Conservation (phyloP, 2,113 vertebrate species). For the Syngnathus scovelli region DNA sequence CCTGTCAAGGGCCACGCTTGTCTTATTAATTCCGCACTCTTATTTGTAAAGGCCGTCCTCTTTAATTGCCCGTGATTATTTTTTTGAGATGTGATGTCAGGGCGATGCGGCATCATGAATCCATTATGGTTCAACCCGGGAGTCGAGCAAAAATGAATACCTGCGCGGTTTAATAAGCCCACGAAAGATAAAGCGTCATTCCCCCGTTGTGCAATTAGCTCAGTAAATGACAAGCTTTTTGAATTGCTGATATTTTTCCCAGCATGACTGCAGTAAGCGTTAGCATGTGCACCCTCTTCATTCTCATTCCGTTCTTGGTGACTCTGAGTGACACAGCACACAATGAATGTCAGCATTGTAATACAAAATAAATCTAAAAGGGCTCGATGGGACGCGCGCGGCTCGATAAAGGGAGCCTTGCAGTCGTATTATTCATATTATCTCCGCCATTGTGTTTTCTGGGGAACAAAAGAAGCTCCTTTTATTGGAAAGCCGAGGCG, state of each 20-base stretch:
- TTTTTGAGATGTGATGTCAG: slow-evolving; percentile 12
- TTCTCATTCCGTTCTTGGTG: slow-evolving; percentile 8
- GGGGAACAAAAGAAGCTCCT: slow-evolving; percentile 18
- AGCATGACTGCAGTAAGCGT: slow-evolving; percentile 16
- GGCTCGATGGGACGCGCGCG: slow-evolving; percentile 16
- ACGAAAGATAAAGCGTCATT: slow-evolving; percentile 37
- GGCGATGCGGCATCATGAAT: not conserved
- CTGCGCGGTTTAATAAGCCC: slow-evolving; percentile 51
- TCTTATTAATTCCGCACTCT: slow-evolving; percentile 25
- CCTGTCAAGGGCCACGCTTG: slow-evolving; percentile 2
- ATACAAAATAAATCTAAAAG: slow-evolving; percentile 26
- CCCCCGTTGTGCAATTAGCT: slow-evolving; percentile 53
- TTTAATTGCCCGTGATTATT: slow-evolving; percentile 16
- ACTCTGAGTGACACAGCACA: slow-evolving; percentile 2
- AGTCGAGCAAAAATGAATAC: slow-evolving; percentile 25
- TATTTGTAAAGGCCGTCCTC: slow-evolving; percentile 16
- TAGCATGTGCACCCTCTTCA: slow-evolving; percentile 9
- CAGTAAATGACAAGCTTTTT: slow-evolving; percentile 35
- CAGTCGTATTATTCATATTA: slow-evolving; percentile 36
- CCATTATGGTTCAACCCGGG: slow-evolving; percentile 43
- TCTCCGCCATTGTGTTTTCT: slow-evolving; percentile 31
- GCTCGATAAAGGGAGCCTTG: slow-evolving; percentile 23
- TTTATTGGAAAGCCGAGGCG: slow-evolving; percentile 30
- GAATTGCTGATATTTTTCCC: slow-evolving; percentile 28
- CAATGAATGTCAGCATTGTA: slow-evolving; percentile 36